phyloP scores from a whole-genome alignment of 2,888 invertebrate species.

The Sinotaia quadrata region DNA sequence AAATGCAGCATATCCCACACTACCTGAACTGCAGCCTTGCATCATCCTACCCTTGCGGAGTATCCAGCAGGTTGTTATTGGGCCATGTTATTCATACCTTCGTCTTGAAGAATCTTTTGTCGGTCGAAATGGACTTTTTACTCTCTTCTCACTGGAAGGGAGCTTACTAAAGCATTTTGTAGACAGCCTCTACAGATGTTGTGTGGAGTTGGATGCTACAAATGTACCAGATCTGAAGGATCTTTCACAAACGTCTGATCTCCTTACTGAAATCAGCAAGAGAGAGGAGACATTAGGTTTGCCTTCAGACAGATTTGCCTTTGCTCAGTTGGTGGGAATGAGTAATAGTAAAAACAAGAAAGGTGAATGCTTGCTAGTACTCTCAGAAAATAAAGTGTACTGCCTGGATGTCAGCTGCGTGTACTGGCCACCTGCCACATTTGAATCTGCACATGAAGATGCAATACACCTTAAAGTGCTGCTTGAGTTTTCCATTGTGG shows the following conservation, averaged over 20 bases:
- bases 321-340: conserved; percentile 48
- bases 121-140: conserved; percentile 63
- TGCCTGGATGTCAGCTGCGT: conserved; percentile 57
- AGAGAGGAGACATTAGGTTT: conserved; percentile 52
- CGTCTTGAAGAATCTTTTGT: conserved; percentile 68
- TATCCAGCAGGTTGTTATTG: conserved; percentile 65
- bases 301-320: conserved; percentile 55
- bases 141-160: conserved; percentile 56
- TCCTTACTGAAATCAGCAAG: conserved; percentile 51
- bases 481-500: conserved; percentile 60
- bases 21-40: conserved; percentile 63
- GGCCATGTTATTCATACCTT: conserved; percentile 60
- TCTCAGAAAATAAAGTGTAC: conserved; percentile 64
- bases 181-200: conserved; percentile 45
- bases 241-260: conserved; percentile 48
- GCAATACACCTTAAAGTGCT: conserved; percentile 54
- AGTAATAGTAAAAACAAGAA: conserved; percentile 41
- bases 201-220: conserved; percentile 32
- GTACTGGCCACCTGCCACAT: conserved; percentile 65
- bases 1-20: conserved; percentile 47
- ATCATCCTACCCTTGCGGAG: conserved; percentile 64
- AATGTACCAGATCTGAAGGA: conserved; percentile 47
- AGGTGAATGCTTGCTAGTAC: conserved; percentile 47
- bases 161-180: conserved; percentile 57
- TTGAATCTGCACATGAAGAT: conserved; percentile 50